phyloP scores from a whole-genome alignment of 2,113 vertebrate genomes.

The Pedetes capensis region DNA sequence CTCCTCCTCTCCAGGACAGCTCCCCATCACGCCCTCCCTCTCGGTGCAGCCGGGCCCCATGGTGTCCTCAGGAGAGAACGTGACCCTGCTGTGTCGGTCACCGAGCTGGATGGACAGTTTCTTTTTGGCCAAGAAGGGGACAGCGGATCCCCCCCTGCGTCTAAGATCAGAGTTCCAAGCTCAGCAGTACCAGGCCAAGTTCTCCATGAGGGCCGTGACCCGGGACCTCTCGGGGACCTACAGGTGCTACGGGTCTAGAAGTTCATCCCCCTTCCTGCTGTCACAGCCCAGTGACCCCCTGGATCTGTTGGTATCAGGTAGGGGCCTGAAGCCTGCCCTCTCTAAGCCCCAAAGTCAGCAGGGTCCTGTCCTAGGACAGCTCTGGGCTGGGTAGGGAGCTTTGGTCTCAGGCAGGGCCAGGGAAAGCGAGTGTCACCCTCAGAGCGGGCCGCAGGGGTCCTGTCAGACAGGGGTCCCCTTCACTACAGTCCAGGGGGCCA shows the following conservation, averaged over 20 bases:
- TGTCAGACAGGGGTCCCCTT: slow-evolving; percentile 78
- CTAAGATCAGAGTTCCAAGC: no score
- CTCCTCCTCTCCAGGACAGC: no score
- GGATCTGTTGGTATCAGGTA: slow-evolving; percentile 1
- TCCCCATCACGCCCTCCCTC: no score
- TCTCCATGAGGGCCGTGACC: background rate
- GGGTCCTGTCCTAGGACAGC: accelerated
- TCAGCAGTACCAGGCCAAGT: background rate
- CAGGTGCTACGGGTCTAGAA: background rate
- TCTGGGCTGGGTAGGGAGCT: accelerated
- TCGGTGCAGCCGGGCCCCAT: no score
- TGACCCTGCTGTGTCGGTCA: background rate
- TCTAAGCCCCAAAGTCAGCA: no score
- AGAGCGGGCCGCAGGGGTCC: slow-evolving; percentile 83
- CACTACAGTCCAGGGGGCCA: background rate
- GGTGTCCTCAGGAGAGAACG: no score
- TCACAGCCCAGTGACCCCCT: background rate
- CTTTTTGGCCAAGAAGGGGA: background rate
- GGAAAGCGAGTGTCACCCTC: slow-evolving; percentile 72
- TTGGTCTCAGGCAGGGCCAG: accelerated
- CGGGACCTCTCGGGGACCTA: background rate
- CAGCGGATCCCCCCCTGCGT: background rate
- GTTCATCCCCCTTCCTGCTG: background rate
- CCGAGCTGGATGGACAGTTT: background rate
- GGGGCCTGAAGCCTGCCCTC: background rate